Conservation (phyloP, 2,113 vertebrate species). For the Petromus typicus region DNA sequence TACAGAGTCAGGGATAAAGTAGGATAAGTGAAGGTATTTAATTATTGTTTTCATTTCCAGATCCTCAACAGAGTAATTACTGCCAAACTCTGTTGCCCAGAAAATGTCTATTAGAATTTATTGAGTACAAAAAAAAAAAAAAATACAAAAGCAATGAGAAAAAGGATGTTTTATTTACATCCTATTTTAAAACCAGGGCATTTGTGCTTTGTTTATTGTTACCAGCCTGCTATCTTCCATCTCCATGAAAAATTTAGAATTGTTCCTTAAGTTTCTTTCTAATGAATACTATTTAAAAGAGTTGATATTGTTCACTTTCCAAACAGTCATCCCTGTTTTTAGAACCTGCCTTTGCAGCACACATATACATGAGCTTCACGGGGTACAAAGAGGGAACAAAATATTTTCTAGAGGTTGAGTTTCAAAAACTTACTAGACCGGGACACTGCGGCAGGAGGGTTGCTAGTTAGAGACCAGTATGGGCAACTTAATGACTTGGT, state of each 20-base stretch:
- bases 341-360: not conserved
- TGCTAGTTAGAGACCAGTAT: not conserved
- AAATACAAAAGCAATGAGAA: constrained; percentile 13
- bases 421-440: not conserved
- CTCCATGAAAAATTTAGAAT: not conserved
- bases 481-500: not conserved
- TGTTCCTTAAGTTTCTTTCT: not conserved
- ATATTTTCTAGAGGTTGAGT: not conserved
- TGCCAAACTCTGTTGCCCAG: constrained; percentile 65
- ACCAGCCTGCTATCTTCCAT: not conserved
- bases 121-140: not conserved
- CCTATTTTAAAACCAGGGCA: constrained; percentile 3
- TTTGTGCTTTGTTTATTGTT: not conserved
- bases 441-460: not conserved
- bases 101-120: constrained; percentile 65
- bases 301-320: not conserved
- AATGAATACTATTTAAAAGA: not conserved
- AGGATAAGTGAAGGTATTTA: constrained; percentile 75
- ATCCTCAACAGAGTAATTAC: constrained; percentile 67
- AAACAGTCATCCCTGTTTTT: constrained; percentile 14
- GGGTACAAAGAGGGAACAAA: not conserved
- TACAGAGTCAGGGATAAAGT: constrained; percentile 70
- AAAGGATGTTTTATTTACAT: not conserved
- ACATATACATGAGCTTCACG: fast-evolving
- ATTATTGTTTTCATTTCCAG: constrained; percentile 71